Evolutionary conservation across 2,888 invertebrate genomes (phyloP).

Genomic region (Apeira syringaria): DNA sequence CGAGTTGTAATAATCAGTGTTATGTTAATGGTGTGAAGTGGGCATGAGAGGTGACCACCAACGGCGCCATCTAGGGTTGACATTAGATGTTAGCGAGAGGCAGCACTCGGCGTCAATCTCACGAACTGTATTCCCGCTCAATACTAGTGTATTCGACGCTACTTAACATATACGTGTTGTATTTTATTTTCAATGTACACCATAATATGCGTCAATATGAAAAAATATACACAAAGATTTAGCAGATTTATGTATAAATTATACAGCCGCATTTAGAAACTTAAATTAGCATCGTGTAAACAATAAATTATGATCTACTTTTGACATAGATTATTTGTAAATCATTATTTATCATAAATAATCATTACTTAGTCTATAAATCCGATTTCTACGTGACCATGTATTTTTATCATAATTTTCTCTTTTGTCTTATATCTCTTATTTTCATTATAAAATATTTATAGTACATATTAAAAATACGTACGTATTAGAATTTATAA

Average conservation of each 20-base stretch:
- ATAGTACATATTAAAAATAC: too few species aligned
- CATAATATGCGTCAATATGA: constrained; percentile 28
- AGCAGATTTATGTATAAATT: constrained; percentile 23
- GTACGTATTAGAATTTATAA: too few species aligned
- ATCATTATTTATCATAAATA: too few species aligned
- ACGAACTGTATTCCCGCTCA: constrained; percentile 29
- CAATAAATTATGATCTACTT: constrained; percentile 2
- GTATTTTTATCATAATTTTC: too few species aligned
- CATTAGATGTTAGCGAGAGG: constrained; percentile 42
- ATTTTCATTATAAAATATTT: too few species aligned
- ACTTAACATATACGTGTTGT: constrained; percentile 25
- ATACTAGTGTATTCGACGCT: constrained; percentile 28
- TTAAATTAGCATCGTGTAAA: constrained; percentile 10
- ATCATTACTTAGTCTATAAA: too few species aligned
- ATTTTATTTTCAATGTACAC: constrained; percentile 25
- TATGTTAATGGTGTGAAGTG: constrained; percentile 35
- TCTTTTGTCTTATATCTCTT: too few species aligned
- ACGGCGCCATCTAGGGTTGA: constrained; percentile 38
- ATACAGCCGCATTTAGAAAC: constrained; percentile 5
- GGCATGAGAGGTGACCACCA: constrained; percentile 41
- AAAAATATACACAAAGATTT: constrained; percentile 30
- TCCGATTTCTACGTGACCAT: too few species aligned
- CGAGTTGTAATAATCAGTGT: constrained; percentile 27
- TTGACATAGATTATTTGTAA: background rate
- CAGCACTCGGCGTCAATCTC: constrained; percentile 33